A percentile compares a stretch with the other conserved stretches of the same genome.
Evolutionary conservation across 2,888 invertebrate genomes (phyloP).

Genomic region (Aromia moschata): DNA sequence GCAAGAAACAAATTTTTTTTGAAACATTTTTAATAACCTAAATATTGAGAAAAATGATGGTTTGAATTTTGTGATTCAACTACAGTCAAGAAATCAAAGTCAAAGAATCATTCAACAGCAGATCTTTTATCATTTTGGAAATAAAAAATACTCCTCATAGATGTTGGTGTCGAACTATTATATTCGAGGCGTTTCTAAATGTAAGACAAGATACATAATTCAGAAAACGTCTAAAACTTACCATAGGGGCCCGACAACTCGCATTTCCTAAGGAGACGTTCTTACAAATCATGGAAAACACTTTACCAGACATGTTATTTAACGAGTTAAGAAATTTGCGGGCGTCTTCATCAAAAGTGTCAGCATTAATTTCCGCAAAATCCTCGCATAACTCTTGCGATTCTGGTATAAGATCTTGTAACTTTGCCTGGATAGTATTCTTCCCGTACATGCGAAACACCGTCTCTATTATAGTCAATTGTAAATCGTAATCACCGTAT

Average conservation of each 20-base stretch:
- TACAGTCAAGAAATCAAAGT: no score
- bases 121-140: no score
- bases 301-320: slow-evolving; percentile 27
- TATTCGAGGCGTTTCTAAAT: no score
- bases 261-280: slow-evolving; percentile 20
- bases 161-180: no score
- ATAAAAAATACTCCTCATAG: no score
- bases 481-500: slow-evolving; percentile 36
- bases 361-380: slow-evolving; percentile 26
- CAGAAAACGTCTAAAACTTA: no score
- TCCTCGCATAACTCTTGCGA: slow-evolving; percentile 27
- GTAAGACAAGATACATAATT: no score
- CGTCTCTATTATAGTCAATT: slow-evolving; percentile 29
- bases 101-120: no score
- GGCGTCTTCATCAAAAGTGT: slow-evolving; percentile 29
- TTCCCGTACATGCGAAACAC: slow-evolving; percentile 32
- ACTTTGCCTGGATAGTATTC: slow-evolving; percentile 9
- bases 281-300: slow-evolving; percentile 33
- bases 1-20: no score
- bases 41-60: no score
- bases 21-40: no score
- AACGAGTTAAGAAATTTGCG: slow-evolving; percentile 30
- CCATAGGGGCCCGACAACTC: slow-evolving; percentile 21
- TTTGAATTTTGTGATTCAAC: no score
- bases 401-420: slow-evolving; percentile 32